Conservation (phyloP, 2,888 invertebrate species). For the Campopleginae sp. region DNA sequence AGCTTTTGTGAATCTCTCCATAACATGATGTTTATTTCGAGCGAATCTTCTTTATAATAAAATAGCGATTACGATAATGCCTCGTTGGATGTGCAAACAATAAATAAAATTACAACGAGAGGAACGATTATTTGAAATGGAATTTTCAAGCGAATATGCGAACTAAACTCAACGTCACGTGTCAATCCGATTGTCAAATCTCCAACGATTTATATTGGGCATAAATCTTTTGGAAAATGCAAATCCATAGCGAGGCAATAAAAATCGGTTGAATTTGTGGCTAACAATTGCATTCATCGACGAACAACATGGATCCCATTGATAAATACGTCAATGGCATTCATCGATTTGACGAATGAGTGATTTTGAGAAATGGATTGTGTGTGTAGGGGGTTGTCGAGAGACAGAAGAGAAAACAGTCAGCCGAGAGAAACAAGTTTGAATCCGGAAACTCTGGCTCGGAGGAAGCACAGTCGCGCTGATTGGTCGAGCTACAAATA, state of each 20-base stretch:
- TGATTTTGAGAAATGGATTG: not conserved
- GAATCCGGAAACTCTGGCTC: conserved; percentile 19
- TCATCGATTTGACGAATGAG: no score
- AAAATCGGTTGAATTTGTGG: no score
- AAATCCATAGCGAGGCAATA: no score
- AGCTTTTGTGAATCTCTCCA: not conserved
- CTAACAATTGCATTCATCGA: no score
- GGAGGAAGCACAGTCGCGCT: not conserved
- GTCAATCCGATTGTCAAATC: not conserved
- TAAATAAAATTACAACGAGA: not conserved
- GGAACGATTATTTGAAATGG: not conserved
- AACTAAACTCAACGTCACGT: not conserved
- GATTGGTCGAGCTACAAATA: conserved; percentile 27
- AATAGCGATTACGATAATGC: not conserved
- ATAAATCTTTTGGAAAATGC: no score
- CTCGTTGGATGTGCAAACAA: not conserved
- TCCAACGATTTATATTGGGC: no score
- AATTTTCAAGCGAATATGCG: not conserved
- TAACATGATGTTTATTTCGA: not conserved
- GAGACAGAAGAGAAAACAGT: not conserved
- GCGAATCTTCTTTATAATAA: not conserved
- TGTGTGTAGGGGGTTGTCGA: not conserved
- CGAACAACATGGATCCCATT: no score
- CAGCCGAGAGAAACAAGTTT: not conserved
- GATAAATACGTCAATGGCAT: no score